These are phyloP conservation scores for Anas platyrhynchos DNA, from an alignment of 2,113 vertebrate genomes.

Conservation along the genomic window DNA sequence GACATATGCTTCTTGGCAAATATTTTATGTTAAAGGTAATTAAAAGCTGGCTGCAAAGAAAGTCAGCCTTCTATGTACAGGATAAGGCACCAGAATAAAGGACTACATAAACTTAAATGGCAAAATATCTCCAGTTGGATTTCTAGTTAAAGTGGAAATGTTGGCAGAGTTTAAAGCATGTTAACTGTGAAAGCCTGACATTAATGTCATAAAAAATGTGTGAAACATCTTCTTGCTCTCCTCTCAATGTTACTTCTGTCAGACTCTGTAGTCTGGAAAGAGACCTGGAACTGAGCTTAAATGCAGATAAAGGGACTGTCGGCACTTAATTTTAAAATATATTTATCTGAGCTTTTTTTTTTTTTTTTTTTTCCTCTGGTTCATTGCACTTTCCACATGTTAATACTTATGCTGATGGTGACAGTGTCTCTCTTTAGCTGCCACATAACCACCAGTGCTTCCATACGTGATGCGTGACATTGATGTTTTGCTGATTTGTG, in stretches of 20 bases:
- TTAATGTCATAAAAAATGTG: fast-evolving
- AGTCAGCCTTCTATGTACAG: not conserved
- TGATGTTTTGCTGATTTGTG: not conserved
- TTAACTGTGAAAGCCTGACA: not conserved
- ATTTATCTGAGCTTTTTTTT: not conserved
- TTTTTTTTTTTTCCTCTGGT: not conserved
- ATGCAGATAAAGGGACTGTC: not conserved
- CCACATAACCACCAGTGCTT: not conserved
- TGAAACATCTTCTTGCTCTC: not conserved
- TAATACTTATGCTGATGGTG: not conserved
- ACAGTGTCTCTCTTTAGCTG: not conserved
- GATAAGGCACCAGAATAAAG: not conserved
- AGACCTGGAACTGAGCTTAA: not conserved
- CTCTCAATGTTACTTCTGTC: not conserved
- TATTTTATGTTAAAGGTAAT: not conserved
- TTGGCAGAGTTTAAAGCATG: not conserved
- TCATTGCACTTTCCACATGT: not conserved
- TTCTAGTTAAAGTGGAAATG: not conserved
- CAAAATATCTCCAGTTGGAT: not conserved
- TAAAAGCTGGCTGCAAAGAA: not conserved
- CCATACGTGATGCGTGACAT: fast-evolving
- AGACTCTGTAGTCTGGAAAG: not conserved
- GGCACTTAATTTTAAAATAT: fast-evolving
- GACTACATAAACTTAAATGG: not conserved
- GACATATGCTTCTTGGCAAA: not conserved